Percentiles rank a stretch among this genome's conserved stretches.
phyloP scores from a whole-genome alignment of 30 jellyfish, hydroid and myxozoan species.

The Hydra vulgaris region DNA sequence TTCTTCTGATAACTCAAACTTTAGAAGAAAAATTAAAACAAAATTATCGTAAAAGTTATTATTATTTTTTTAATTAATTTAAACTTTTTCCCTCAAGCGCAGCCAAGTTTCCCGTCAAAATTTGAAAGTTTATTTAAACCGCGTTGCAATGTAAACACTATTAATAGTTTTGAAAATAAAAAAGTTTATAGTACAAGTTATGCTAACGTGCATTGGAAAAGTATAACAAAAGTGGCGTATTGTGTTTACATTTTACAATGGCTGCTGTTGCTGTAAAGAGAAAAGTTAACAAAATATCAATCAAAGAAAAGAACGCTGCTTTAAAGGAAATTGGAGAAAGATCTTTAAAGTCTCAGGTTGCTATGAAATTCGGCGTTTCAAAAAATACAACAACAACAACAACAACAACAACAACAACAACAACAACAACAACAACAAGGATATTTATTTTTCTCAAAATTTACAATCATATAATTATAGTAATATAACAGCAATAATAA shows the following conservation, averaged over 20 bases:
- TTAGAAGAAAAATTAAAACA: background rate
- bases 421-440: too few relatives aligned
- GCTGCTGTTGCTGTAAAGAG: background rate
- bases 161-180: background rate
- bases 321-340: background rate
- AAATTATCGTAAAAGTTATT: background rate
- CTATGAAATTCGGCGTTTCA: background rate
- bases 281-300: background rate
- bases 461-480: too few relatives aligned
- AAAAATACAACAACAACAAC: background rate
- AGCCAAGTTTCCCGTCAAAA: background rate
- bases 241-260: background rate
- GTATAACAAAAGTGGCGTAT: background rate
- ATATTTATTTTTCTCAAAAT: too few relatives aligned
- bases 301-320: background rate
- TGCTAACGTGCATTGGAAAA: background rate
- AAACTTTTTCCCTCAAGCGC: background rate
- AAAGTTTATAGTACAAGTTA: background rate
- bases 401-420: too few relatives aligned
- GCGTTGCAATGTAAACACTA: background rate
- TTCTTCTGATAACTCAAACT: background rate
- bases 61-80: too few relatives aligned
- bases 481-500: too few relatives aligned
- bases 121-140: background rate
- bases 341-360: background rate